phyloP scores from a whole-genome alignment of 2,797 vertebrate genomes.

The Valencia hispanica region DNA sequence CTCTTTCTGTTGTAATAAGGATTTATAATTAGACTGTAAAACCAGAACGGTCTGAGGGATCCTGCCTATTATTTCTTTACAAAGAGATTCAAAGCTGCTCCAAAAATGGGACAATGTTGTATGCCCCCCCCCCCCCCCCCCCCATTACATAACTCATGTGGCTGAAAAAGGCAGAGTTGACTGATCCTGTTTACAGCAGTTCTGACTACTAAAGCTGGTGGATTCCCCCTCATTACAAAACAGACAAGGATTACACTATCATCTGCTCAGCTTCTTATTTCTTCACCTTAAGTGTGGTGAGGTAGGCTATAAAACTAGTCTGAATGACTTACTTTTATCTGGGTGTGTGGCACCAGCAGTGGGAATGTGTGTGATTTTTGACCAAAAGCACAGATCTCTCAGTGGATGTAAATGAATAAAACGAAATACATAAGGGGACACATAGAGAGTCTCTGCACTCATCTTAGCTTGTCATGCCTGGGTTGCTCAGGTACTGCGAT shows the following conservation, averaged over 20 bases:
- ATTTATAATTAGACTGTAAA: conserved; percentile 37
- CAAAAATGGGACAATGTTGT: conserved; percentile 30
- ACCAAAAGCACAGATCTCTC: not conserved
- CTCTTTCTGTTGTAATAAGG: not conserved
- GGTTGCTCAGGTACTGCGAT: conserved; percentile 45
- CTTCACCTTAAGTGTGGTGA: conserved; percentile 5
- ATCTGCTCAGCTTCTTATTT: conserved; percentile 16
- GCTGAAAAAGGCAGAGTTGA: conserved; percentile 38
- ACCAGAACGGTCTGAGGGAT: conserved; percentile 21
- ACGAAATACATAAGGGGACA: conserved; percentile 10
- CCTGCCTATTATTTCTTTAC: conserved; percentile 35
- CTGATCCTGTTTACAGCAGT: conserved; percentile 43
- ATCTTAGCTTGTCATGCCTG: conserved; percentile 35
- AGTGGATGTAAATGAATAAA: too few relatives aligned
- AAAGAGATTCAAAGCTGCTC: conserved; percentile 42
- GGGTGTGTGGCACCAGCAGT: not conserved
- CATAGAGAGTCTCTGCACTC: conserved; percentile 18
- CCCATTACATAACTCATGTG: conserved; percentile 42
- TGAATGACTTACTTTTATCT: conserved; percentile 2
- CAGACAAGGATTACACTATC: conserved; percentile 29
- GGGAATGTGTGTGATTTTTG: not conserved
- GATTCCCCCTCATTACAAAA: conserved; percentile 43
- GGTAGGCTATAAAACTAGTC: conserved; percentile 26
- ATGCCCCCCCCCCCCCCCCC: conserved; percentile 13
- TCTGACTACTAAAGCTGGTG: conserved; percentile 47